phyloP scores from a whole-genome alignment of 2,888 invertebrate genomes.

The Zygogramma bicolorata region DNA sequence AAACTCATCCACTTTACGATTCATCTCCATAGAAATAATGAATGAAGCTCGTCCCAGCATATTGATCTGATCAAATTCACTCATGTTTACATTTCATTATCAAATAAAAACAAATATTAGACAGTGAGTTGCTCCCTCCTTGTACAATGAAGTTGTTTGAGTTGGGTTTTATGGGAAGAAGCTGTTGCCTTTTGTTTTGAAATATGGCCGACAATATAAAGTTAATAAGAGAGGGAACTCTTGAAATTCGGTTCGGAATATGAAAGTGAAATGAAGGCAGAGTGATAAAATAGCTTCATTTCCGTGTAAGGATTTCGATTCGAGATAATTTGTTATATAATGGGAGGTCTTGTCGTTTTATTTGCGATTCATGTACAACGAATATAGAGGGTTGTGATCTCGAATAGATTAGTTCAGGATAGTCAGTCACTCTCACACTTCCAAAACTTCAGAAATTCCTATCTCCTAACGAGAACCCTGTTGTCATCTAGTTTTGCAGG shows the following conservation, averaged over 20 bases:
- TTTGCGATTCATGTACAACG: background rate
- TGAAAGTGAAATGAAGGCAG: background rate
- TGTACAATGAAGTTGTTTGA: constrained; percentile 32
- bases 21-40: background rate
- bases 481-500: no score
- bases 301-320: background rate
- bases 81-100: constrained; percentile 55
- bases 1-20: background rate
- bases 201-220: background rate
- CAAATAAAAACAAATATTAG: constrained; percentile 51
- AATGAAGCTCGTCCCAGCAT: constrained; percentile 11
- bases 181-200: constrained; percentile 11
- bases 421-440: no score
- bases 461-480: no score
- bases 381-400: background rate
- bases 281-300: background rate
- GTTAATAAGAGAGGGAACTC: background rate
- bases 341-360: background rate
- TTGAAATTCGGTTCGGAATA: background rate
- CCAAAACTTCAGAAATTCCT: no score
- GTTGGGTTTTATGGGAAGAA: constrained; percentile 23
- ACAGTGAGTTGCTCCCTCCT: constrained; percentile 37
- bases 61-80: constrained; percentile 48
- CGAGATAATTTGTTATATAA: background rate
- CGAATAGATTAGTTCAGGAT: background rate